These are phyloP conservation scores for Delichon dasypus DNA, from an alignment of 2,797 vertebrate genomes.

Conservation along the genomic window DNA sequence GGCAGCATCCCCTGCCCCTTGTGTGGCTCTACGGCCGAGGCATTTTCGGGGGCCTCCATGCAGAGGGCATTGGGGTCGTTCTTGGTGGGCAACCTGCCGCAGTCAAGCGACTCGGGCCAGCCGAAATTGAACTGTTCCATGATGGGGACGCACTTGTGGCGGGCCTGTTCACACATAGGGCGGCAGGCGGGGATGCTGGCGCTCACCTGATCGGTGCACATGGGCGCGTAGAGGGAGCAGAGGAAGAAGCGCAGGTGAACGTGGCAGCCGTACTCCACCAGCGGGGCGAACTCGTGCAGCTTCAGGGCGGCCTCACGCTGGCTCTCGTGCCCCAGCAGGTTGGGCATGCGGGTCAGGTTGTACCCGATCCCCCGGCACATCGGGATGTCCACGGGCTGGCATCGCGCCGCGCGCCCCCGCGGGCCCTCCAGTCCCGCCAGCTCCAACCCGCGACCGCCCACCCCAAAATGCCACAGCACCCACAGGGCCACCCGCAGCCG, in stretches of 20 bases:
- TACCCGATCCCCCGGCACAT: slow-evolving; percentile 98
- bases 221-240: slow-evolving; percentile 96
- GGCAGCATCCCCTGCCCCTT: slow-evolving; percentile 88
- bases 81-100: slow-evolving; percentile 89
- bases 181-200: slow-evolving; percentile 96
- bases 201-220: slow-evolving; percentile 98
- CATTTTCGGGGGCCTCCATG: slow-evolving; percentile 97
- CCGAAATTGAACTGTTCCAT: slow-evolving; percentile 97
- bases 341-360: slow-evolving; percentile 98
- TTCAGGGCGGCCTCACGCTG: slow-evolving; percentile 94
- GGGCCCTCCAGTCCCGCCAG: slow-evolving; percentile 88
- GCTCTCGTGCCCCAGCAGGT: slow-evolving; percentile 93
- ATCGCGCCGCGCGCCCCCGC: slow-evolving; percentile 87
- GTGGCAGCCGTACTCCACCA: slow-evolving; percentile 96
- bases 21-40: slow-evolving; percentile 81
- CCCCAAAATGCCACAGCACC: slow-evolving; percentile 83
- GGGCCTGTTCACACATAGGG: slow-evolving; percentile 97
- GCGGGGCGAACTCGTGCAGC: slow-evolving; percentile 92
- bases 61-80: slow-evolving; percentile 96
- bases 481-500: slow-evolving; percentile 77
- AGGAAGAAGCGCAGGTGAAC: slow-evolving; percentile 97
- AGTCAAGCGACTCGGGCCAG: slow-evolving; percentile 96
- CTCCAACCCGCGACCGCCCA: slow-evolving; percentile 82
- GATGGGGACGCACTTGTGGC: slow-evolving; percentile 92
- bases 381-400: slow-evolving; percentile 91